A percentile compares a stretch with the other conserved stretches of the same genome.
These are phyloP conservation scores for Pseudomyrmex cubaensis DNA, from an alignment of 1,140 invertebrate species.

Conservation along the genomic window DNA sequence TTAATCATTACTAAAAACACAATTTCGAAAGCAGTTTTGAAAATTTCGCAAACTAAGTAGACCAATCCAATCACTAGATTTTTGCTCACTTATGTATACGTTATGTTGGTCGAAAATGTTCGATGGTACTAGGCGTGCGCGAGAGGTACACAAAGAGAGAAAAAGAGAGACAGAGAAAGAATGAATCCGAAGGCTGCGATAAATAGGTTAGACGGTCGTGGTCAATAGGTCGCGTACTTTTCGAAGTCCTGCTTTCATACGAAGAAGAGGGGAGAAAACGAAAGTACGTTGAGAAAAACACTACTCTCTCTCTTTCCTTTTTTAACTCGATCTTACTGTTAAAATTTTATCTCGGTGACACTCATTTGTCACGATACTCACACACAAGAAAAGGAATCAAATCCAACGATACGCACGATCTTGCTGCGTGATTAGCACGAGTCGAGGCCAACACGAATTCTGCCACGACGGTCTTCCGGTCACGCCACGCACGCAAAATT, in stretches of 20 bases:
- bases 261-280: background rate
- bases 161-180: conserved; percentile 27
- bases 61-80: conserved; percentile 7
- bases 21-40: conserved; percentile 4
- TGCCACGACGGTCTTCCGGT: conserved; percentile 27
- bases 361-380: conserved; percentile 37
- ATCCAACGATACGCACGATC: conserved; percentile 28
- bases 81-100: conserved; percentile 19
- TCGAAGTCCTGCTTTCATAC: conserved; percentile 38
- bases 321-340: background rate
- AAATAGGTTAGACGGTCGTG: conserved; percentile 54
- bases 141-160: conserved; percentile 3
- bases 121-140: conserved; percentile 34
- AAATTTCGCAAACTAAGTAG: background rate
- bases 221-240: conserved; percentile 48
- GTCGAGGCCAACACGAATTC: conserved; percentile 2
- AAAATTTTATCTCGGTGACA: background rate
- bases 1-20: background rate
- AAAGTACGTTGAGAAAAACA: background rate
- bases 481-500: conserved; percentile 58
- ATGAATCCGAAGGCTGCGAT: conserved; percentile 31
- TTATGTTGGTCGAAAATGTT: conserved; percentile 21
- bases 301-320: conserved; percentile 4
- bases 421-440: conserved; percentile 14
- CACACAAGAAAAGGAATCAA: conserved; percentile 32